Conservation (phyloP, 2,888 invertebrate species). For the Brenthis hecate region DNA sequence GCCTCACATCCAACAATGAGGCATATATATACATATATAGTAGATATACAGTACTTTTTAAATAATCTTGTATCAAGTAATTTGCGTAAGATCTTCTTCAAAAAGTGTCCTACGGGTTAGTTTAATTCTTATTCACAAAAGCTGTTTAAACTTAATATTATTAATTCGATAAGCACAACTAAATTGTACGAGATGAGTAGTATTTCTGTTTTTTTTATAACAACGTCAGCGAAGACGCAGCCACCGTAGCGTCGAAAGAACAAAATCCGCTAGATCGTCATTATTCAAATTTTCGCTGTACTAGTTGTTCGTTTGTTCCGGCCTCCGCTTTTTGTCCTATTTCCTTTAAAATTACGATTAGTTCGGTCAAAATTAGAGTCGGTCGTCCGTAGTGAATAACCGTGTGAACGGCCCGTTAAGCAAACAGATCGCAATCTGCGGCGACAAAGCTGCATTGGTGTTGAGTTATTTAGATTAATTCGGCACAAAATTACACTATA, state of each 20-base stretch:
- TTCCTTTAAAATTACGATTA: conserved; percentile 80
- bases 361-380: conserved; percentile 72
- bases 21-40: not conserved
- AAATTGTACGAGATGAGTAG: not conserved
- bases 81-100: too few relatives aligned
- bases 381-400: conserved; percentile 76
- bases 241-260: conserved; percentile 73
- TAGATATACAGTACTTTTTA: too few relatives aligned
- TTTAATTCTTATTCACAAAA: too few relatives aligned
- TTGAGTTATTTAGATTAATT: not conserved
- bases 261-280: conserved; percentile 78
- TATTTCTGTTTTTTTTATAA: conserved; percentile 47
- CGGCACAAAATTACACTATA: not conserved
- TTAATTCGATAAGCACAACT: conserved; percentile 8
- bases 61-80: too few relatives aligned
- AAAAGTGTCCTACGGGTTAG: too few relatives aligned
- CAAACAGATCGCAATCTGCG: conserved; percentile 50
- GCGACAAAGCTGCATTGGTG: not conserved
- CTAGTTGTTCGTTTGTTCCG: conserved; percentile 80
- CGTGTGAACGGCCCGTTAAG: conserved; percentile 78
- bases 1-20: too few relatives aligned
- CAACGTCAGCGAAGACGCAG: conserved; percentile 51
- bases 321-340: conserved; percentile 77
- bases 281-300: conserved; percentile 81
- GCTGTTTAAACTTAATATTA: too few relatives aligned